Evolutionary conservation across 2,888 invertebrate species (phyloP).

Genomic region (Drosophila austrosaltans): DNA sequence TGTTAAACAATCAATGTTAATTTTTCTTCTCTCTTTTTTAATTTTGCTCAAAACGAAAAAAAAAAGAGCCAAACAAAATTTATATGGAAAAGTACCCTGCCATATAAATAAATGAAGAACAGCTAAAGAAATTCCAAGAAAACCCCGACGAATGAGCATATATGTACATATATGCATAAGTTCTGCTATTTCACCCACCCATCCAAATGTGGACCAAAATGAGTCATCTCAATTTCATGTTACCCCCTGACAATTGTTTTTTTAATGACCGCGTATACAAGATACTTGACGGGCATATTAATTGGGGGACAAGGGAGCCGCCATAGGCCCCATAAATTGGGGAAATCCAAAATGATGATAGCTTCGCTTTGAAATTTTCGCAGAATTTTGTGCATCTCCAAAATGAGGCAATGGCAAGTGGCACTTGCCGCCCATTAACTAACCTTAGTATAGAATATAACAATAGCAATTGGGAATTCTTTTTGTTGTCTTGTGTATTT

Average conservation of each 20-base stretch:
- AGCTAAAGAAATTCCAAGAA: slow-evolving; percentile 38
- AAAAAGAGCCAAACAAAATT: slow-evolving; percentile 34
- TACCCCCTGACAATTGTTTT: slow-evolving; percentile 50
- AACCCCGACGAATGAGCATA: slow-evolving; percentile 9
- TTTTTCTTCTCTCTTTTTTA: slow-evolving; percentile 25
- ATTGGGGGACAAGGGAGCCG: slow-evolving; percentile 40
- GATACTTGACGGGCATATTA: slow-evolving; percentile 66
- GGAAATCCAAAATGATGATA: slow-evolving; percentile 48
- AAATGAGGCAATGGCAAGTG: background rate
- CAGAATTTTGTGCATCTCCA: slow-evolving; percentile 43
- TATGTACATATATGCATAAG: background rate
- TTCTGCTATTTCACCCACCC: slow-evolving; percentile 20
- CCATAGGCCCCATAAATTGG: slow-evolving; percentile 21
- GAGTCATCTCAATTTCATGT: slow-evolving; percentile 59
- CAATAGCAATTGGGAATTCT: background rate
- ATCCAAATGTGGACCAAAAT: slow-evolving; percentile 30
- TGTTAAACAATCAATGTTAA: slow-evolving; percentile 48
- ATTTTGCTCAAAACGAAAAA: slow-evolving; percentile 43
- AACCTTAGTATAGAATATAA: slow-evolving; percentile 5
- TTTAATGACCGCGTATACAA: slow-evolving; percentile 28
- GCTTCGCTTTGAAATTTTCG: slow-evolving; percentile 46
- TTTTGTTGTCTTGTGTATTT: background rate
- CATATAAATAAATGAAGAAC: slow-evolving; percentile 24
- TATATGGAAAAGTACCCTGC: slow-evolving; percentile 53
- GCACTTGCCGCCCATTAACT: background rate